Percentiles rank a stretch among this genome's conserved stretches.
phyloP scores from a whole-genome alignment of 1,140 invertebrate genomes.

The Drosophila serrata region DNA sequence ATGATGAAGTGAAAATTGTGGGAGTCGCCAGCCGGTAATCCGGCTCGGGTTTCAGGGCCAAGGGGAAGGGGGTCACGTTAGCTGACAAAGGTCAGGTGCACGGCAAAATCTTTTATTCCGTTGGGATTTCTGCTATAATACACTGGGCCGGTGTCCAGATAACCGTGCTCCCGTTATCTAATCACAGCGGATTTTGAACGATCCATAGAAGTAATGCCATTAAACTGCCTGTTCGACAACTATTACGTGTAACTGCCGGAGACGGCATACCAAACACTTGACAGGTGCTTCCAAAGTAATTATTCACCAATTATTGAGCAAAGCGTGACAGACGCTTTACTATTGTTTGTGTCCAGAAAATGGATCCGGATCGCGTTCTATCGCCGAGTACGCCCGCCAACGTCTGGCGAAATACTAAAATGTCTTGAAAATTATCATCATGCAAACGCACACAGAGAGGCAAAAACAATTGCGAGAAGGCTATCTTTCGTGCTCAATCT shows the following conservation, averaged over 20 bases:
- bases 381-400: slow-evolving; percentile 49
- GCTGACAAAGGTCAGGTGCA: slow-evolving; percentile 16
- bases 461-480: slow-evolving; percentile 23
- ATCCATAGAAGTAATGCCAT: slow-evolving; percentile 18
- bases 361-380: slow-evolving; percentile 10
- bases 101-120: slow-evolving; percentile 23
- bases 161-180: slow-evolving; percentile 53
- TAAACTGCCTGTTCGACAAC: neutral
- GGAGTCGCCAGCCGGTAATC: slow-evolving; percentile 19
- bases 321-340: neutral
- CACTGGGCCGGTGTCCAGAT: slow-evolving; percentile 46
- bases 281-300: slow-evolving; percentile 25
- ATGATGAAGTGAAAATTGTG: slow-evolving; percentile 17
- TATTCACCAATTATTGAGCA: slow-evolving; percentile 20
- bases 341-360: slow-evolving; percentile 8
- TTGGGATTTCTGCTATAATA: slow-evolving; percentile 46
- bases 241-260: neutral
- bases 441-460: slow-evolving; percentile 34
- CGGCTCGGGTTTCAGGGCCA: neutral
- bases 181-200: slow-evolving; percentile 30
- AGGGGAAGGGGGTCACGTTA: neutral
- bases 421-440: slow-evolving; percentile 34
- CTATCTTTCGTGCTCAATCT: slow-evolving; percentile 56
- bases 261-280: slow-evolving; percentile 27
- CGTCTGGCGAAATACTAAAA: slow-evolving; percentile 60